These are phyloP conservation scores for Ramazzottius varieornatus DNA, from an alignment of 2,888 invertebrate species.

Conservation along the genomic window DNA sequence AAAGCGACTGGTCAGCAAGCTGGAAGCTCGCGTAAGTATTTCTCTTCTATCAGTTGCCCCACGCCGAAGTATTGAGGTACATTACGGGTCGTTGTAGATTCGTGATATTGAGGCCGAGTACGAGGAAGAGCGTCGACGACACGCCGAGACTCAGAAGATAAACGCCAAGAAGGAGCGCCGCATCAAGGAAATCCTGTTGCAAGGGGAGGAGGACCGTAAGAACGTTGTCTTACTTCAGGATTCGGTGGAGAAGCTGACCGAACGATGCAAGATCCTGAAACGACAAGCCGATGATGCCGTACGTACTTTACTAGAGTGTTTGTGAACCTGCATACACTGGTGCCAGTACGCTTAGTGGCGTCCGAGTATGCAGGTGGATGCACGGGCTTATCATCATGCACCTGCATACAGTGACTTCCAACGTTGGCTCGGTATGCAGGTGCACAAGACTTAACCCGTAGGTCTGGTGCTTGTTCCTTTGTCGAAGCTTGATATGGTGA, in stretches of 20 bases:
- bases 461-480: too few species aligned
- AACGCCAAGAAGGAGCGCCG: slow-evolving; percentile 90
- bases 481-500: too few species aligned
- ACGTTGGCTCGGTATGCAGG: too few species aligned
- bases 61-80: neutral
- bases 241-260: slow-evolving; percentile 43
- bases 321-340: too few species aligned
- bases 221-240: slow-evolving; percentile 73
- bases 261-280: slow-evolving; percentile 77
- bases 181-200: slow-evolving; percentile 78
- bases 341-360: too few species aligned
- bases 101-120: slow-evolving; percentile 76
- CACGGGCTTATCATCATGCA: too few species aligned
- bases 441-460: too few species aligned
- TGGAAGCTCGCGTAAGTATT: slow-evolving; percentile 47
- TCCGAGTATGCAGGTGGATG: too few species aligned
- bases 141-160: slow-evolving; percentile 87
- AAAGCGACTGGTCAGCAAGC: slow-evolving; percentile 85
- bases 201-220: slow-evolving; percentile 88
- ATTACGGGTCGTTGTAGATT: slow-evolving; percentile 27
- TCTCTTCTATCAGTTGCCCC: neutral
- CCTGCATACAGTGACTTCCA: too few species aligned
- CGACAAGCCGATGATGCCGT: slow-evolving; percentile 55
- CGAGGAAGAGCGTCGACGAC: slow-evolving; percentile 86
- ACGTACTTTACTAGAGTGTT: neutral